phyloP scores from a whole-genome alignment of 1,140 invertebrate species.

The Heliconius eleuchia region DNA sequence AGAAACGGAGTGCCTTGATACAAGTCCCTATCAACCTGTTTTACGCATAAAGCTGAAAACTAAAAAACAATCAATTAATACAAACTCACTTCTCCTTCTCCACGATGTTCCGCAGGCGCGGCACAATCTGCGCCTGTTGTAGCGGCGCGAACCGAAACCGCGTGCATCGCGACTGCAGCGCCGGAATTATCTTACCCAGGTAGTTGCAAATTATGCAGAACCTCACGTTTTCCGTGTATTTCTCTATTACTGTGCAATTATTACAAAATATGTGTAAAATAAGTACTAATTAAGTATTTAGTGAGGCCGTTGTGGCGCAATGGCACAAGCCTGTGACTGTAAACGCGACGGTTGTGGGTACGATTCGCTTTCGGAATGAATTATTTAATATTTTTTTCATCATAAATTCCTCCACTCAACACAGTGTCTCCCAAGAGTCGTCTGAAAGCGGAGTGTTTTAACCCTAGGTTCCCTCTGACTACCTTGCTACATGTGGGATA shows the following conservation, averaged over 20 bases:
- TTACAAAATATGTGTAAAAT: not conserved
- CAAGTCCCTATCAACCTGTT: not conserved
- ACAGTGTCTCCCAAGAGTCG: not conserved
- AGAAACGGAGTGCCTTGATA: too few species aligned
- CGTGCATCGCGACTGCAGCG: slow-evolving; percentile 98
- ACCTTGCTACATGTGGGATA: too few species aligned
- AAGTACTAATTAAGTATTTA: not conserved
- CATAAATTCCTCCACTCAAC: too few species aligned
- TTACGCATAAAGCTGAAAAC: not conserved
- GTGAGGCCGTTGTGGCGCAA: too few species aligned
- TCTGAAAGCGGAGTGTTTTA: not conserved
- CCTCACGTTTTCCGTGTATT: slow-evolving; percentile 98
- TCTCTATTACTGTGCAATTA: slow-evolving; percentile 93
- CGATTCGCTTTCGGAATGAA: too few species aligned
- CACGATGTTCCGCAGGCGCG: slow-evolving; percentile 93
- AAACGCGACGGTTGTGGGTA: too few species aligned
- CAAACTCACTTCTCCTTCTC: slow-evolving; percentile 86
- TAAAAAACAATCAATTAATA: not conserved
- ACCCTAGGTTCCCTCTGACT: too few species aligned
- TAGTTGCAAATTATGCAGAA: slow-evolving; percentile 99
- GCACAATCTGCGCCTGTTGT: slow-evolving; percentile 92
- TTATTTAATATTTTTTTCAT: not conserved
- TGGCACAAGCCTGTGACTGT: too few species aligned
- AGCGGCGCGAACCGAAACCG: slow-evolving; percentile 98
- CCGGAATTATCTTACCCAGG: slow-evolving; percentile 98